These are phyloP conservation scores for Hippoglossus stenolepis DNA, from an alignment of 2,113 vertebrate species.

Conservation along the genomic window DNA sequence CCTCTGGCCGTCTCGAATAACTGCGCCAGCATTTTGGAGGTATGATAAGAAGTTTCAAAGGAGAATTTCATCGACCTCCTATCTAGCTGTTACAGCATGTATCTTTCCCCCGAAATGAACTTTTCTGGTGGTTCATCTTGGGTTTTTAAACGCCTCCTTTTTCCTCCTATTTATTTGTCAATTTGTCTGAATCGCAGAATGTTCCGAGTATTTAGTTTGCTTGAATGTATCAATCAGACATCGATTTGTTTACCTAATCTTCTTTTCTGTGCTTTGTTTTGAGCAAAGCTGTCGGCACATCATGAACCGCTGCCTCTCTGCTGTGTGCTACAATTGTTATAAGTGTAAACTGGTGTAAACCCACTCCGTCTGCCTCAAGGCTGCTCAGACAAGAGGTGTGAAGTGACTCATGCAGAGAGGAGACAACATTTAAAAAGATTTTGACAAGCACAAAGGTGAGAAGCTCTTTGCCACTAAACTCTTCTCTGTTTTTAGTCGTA, in stretches of 20 bases:
- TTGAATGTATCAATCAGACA: slow-evolving; percentile 16
- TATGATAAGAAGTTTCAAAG: slow-evolving; percentile 27
- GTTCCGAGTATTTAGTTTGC: neutral
- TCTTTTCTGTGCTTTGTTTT: slow-evolving; percentile 27
- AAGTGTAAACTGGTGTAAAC: neutral
- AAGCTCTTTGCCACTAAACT: slow-evolving; percentile 10
- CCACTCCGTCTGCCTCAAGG: slow-evolving; percentile 31
- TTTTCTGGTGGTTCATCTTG: neutral
- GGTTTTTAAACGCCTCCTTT: neutral
- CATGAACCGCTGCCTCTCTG: neutral
- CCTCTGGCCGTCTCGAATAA: slow-evolving; percentile 14
- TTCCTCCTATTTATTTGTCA: neutral
- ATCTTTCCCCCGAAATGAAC: slow-evolving; percentile 6
- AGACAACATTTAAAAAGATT: slow-evolving; percentile 16
- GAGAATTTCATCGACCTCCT: slow-evolving; percentile 3
- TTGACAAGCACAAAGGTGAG: slow-evolving; percentile 30
- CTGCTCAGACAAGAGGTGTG: slow-evolving; percentile 9
- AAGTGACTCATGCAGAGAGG: slow-evolving; percentile 12
- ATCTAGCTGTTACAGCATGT: neutral
- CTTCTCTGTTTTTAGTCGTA: neutral
- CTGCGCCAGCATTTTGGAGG: slow-evolving; percentile 22
- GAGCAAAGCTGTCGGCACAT: neutral
- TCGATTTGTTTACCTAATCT: slow-evolving; percentile 23
- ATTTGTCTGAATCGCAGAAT: neutral
- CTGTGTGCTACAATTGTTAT: slow-evolving; percentile 7